These are phyloP conservation scores for Notocelia uddmanniana DNA, from an alignment of 2,888 invertebrate species.

Conservation along the genomic window DNA sequence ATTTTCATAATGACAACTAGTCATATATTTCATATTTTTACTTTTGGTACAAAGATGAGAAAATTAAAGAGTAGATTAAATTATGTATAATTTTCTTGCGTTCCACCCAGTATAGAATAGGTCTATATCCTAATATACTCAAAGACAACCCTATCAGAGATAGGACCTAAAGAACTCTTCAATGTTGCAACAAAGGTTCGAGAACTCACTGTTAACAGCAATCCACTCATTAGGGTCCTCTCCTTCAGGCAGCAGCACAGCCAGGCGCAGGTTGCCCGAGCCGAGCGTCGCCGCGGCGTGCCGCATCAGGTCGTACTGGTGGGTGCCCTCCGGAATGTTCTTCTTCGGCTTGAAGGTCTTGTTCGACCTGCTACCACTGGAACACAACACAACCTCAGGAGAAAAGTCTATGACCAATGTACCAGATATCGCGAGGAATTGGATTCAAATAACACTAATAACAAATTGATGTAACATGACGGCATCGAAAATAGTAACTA, in stretches of 20 bases:
- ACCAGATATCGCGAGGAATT: neutral
- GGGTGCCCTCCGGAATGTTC: constrained; percentile 99
- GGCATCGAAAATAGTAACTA: constrained; percentile 7
- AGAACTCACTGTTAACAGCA: constrained; percentile 97
- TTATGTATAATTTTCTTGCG: too few relatives aligned
- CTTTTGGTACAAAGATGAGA: too few relatives aligned
- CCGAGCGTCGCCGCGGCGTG: constrained; percentile 99
- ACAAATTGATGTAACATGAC: neutral
- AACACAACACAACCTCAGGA: constrained; percentile 48
- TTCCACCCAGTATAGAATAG: too few relatives aligned
- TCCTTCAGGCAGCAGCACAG: constrained; percentile 98
- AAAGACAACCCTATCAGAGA: too few relatives aligned
- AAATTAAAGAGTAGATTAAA: too few relatives aligned
- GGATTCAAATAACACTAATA: neutral
- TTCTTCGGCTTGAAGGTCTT: constrained; percentile 99
- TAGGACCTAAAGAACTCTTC: neutral
- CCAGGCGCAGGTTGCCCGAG: constrained; percentile 97
- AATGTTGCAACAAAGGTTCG: neutral
- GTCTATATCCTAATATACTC: too few relatives aligned
- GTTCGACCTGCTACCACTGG: constrained; percentile 95
- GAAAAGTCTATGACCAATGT: neutral
- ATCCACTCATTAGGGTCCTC: constrained; percentile 99
- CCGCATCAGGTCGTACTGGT: constrained; percentile 99
- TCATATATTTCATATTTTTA: too few relatives aligned
- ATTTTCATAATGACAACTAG: too few relatives aligned